Evolutionary conservation across 2,113 vertebrate species (phyloP).

Genomic region (Rallus limicola): DNA sequence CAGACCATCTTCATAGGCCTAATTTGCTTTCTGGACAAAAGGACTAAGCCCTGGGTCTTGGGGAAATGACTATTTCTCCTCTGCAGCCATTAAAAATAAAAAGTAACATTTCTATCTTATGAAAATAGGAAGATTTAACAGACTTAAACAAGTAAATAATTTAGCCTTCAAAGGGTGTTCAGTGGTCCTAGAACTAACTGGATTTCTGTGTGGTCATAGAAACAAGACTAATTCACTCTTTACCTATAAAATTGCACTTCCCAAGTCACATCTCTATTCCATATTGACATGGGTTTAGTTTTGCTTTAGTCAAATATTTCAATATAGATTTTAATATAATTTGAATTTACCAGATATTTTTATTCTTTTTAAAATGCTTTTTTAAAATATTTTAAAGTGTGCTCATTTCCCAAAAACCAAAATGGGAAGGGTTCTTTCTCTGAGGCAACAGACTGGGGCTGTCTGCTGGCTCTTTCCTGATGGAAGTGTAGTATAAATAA

Average conservation of each 20-base stretch:
- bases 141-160: background rate
- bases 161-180: background rate
- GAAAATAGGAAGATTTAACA: background rate
- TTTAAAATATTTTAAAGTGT: background rate
- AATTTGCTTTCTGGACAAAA: background rate
- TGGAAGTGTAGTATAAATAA: background rate
- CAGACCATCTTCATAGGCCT: background rate
- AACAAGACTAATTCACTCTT: background rate
- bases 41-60: background rate
- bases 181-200: background rate
- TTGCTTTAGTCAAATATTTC: background rate
- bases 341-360: background rate
- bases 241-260: background rate
- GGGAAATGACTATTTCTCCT: background rate
- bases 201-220: background rate
- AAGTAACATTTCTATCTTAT: background rate
- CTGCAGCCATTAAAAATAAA: background rate
- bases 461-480: background rate
- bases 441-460: background rate
- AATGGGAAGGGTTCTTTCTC: background rate
- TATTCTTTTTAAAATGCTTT: background rate
- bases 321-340: background rate
- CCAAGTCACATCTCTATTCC: background rate
- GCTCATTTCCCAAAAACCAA: background rate
- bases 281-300: background rate